Evolutionary conservation across 1,140 invertebrate species (phyloP).

Genomic region (Forficula auricularia): DNA sequence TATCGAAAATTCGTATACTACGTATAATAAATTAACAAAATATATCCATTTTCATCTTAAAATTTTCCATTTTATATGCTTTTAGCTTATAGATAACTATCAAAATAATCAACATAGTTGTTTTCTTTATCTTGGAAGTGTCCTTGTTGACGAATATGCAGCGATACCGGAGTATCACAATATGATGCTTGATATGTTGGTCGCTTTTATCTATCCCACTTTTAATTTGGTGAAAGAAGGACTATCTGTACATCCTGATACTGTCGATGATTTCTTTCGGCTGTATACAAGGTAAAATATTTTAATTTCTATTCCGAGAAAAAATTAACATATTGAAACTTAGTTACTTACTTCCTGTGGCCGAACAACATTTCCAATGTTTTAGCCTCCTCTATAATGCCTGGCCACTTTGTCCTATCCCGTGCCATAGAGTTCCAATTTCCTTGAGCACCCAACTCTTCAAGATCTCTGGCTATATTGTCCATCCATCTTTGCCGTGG

Average conservation of each 20-base stretch:
- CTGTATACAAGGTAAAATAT: slow-evolving; percentile 48
- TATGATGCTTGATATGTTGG: slow-evolving; percentile 69
- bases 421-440: neutral
- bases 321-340: neutral
- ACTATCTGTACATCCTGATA: slow-evolving; percentile 83
- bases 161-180: slow-evolving; percentile 44
- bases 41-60: slow-evolving; percentile 7
- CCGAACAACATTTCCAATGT: too few species aligned
- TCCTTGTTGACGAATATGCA: slow-evolving; percentile 89
- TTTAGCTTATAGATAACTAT: slow-evolving; percentile 72
- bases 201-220: slow-evolving; percentile 69
- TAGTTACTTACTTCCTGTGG: too few species aligned
- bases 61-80: slow-evolving; percentile 11
- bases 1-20: too few species aligned
- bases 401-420: neutral
- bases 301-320: neutral
- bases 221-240: slow-evolving; percentile 62
- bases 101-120: slow-evolving; percentile 71
- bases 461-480: too few species aligned
- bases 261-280: slow-evolving; percentile 91
- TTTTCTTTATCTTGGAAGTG: slow-evolving; percentile 85
- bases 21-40: neutral
- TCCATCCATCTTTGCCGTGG: too few species aligned
- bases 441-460: neutral
- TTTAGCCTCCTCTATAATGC: too few species aligned